A percentile compares a stretch with the other conserved stretches of the same genome.
Evolutionary conservation across 2,888 invertebrate species (phyloP).

Genomic region (Drosophila rubida): DNA sequence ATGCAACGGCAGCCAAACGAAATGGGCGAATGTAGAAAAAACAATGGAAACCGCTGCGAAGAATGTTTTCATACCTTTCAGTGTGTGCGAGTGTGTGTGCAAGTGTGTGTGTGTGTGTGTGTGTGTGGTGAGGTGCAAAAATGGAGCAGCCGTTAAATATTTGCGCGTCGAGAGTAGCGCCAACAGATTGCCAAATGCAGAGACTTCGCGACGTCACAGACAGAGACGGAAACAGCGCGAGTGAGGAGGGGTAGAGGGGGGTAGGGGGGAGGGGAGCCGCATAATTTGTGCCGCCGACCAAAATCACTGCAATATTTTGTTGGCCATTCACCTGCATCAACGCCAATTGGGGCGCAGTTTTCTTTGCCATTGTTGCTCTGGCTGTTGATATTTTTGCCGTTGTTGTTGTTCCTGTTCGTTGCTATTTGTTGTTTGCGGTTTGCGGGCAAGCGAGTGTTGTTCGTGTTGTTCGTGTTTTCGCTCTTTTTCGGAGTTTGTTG

Average conservation of each 20-base stretch:
- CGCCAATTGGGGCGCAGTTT: conserved; percentile 34
- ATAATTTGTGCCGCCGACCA: conserved; percentile 67
- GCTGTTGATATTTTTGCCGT: conserved; percentile 15
- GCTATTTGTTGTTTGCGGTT: conserved; percentile 35
- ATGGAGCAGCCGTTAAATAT: conserved; percentile 78
- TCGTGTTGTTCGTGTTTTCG: neutral
- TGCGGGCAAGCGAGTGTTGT: conserved; percentile 30
- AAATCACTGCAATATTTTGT: conserved; percentile 77
- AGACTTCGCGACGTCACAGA: neutral
- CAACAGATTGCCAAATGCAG: conserved; percentile 68
- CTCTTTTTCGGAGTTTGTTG: neutral
- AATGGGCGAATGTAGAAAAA: conserved; percentile 67
- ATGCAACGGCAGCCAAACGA: conserved; percentile 68
- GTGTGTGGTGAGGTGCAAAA: conserved; percentile 68
- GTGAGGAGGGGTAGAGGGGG: neutral
- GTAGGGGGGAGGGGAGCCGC: conserved; percentile 24
- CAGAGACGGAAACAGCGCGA: neutral
- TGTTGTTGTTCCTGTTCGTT: conserved; percentile 19
- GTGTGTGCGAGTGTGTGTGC: conserved; percentile 17
- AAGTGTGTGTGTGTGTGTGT: conserved; percentile 22
- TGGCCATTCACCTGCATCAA: conserved; percentile 56
- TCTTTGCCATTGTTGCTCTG: conserved; percentile 29
- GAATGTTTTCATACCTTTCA: conserved; percentile 76
- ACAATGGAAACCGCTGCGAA: conserved; percentile 75
- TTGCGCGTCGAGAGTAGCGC: conserved; percentile 63